phyloP scores from a whole-genome alignment of 2,113 vertebrate genomes.

The Pelusios castaneus region DNA sequence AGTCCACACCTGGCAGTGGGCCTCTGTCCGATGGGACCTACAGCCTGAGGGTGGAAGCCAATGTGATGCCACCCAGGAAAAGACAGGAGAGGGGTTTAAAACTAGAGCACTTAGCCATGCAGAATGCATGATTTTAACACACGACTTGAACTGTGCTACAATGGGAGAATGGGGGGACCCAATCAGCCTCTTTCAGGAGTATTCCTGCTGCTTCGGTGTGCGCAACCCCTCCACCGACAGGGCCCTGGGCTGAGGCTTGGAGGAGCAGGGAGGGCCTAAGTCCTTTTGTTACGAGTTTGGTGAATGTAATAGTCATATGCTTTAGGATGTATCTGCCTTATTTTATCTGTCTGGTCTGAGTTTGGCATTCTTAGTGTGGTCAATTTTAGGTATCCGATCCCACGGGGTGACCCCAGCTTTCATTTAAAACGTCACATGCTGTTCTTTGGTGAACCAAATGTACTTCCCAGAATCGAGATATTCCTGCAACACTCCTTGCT shows the following conservation, averaged over 20 bases:
- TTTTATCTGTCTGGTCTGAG: too few species aligned
- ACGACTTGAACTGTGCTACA: background rate
- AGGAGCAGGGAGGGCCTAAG: too few species aligned
- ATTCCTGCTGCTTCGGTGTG: too few species aligned
- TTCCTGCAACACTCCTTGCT: background rate
- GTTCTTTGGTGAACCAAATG: background rate
- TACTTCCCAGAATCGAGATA: background rate
- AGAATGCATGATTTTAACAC: background rate
- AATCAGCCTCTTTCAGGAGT: too few species aligned
- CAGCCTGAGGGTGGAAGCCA: background rate
- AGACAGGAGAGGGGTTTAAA: background rate
- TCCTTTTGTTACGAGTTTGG: too few species aligned
- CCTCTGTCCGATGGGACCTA: background rate
- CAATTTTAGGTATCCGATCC: too few species aligned
- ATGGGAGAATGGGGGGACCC: too few species aligned
- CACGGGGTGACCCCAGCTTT: background rate
- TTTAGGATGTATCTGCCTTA: too few species aligned
- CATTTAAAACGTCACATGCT: background rate
- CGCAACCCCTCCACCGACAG: too few species aligned
- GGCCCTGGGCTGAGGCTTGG: too few species aligned
- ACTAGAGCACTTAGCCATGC: background rate
- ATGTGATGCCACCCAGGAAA: background rate
- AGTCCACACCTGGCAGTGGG: background rate
- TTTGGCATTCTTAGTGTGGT: too few species aligned
- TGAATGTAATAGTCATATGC: too few species aligned